Evolutionary conservation across 2,797 vertebrate genomes (phyloP).

Genomic region (Emys orbicularis): DNA sequence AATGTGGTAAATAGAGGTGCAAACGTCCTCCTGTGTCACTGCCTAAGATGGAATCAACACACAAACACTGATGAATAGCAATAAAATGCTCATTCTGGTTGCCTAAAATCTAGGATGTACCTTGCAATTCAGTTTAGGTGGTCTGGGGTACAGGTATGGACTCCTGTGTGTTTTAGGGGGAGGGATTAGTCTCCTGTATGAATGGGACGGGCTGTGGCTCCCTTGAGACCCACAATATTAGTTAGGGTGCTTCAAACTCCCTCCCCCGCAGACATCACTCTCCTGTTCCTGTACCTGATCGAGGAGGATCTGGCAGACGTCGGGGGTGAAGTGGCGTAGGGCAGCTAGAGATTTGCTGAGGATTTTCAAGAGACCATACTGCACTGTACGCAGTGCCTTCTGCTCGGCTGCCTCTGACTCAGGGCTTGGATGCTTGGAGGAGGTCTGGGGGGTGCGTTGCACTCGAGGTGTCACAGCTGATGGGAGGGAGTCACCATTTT

Average conservation of each 20-base stretch:
- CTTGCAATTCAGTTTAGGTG: neutral
- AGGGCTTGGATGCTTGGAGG: conserved; percentile 81
- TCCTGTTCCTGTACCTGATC: conserved; percentile 88
- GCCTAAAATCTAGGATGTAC: neutral
- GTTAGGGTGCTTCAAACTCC: neutral
- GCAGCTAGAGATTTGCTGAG: conserved; percentile 95
- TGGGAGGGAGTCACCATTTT: conserved; percentile 91
- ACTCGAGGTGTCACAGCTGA: conserved; percentile 83
- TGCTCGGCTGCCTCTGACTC: conserved; percentile 92
- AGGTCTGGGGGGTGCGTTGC: conserved; percentile 83
- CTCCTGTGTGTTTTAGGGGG: neutral
- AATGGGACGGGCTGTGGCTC: neutral
- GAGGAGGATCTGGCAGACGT: conserved; percentile 97
- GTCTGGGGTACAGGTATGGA: neutral
- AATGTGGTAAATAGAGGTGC: neutral
- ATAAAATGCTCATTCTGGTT: neutral
- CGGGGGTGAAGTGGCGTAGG: conserved; percentile 95
- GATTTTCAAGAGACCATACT: conserved; percentile 96
- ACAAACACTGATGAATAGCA: neutral
- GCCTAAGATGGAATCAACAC: neutral
- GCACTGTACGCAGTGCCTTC: conserved; percentile 90
- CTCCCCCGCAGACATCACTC: neutral
- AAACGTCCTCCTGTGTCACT: neutral
- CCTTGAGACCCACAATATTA: neutral
- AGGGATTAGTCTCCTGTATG: neutral